phyloP scores from a whole-genome alignment of 2,797 vertebrate genomes.

The Hydrocynus forskahlii region DNA sequence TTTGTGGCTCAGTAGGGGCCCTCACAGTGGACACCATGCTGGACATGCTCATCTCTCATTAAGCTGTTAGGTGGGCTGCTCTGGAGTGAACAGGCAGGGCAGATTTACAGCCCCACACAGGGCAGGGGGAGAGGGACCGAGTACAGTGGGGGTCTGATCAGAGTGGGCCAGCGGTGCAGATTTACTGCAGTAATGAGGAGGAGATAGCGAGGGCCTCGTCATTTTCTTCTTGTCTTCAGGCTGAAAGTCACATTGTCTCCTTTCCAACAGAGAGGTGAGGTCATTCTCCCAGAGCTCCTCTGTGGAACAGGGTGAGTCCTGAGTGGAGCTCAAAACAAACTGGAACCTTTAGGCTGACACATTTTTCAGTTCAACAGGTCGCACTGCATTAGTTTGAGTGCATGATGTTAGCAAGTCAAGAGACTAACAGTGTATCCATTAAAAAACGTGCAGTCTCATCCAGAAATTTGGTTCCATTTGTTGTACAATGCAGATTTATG shows the following conservation, averaged over 20 bases:
- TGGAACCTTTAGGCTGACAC: background rate
- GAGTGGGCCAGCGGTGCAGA: slow-evolving; percentile 36
- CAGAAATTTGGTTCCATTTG: too few species aligned
- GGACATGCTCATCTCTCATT: slow-evolving; percentile 43
- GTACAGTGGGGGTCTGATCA: slow-evolving; percentile 32
- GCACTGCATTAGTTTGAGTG: too few species aligned
- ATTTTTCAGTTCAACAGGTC: slow-evolving; percentile 11
- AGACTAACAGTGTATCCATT: background rate
- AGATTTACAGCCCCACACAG: slow-evolving; percentile 51
- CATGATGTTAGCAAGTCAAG: background rate
- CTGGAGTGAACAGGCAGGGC: slow-evolving; percentile 14
- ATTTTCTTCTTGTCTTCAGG: slow-evolving; percentile 31
- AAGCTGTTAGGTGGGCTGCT: slow-evolving; percentile 39
- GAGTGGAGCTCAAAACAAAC: slow-evolving; percentile 6
- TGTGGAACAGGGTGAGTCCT: background rate
- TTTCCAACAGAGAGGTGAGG: slow-evolving; percentile 20
- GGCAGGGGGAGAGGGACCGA: background rate
- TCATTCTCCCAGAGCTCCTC: slow-evolving; percentile 34
- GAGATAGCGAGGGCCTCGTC: slow-evolving; percentile 10
- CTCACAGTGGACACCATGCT: slow-evolving; percentile 40
- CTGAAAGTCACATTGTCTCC: slow-evolving; percentile 32
- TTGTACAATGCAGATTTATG: too few species aligned
- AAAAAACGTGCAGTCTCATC: too few species aligned
- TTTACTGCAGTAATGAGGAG: slow-evolving; percentile 43
- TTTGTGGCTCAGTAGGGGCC: slow-evolving; percentile 26